Base-by-base conservation (phyloP, 2,113 vertebrate genomes). In the Suricata suricatta region DNA sequence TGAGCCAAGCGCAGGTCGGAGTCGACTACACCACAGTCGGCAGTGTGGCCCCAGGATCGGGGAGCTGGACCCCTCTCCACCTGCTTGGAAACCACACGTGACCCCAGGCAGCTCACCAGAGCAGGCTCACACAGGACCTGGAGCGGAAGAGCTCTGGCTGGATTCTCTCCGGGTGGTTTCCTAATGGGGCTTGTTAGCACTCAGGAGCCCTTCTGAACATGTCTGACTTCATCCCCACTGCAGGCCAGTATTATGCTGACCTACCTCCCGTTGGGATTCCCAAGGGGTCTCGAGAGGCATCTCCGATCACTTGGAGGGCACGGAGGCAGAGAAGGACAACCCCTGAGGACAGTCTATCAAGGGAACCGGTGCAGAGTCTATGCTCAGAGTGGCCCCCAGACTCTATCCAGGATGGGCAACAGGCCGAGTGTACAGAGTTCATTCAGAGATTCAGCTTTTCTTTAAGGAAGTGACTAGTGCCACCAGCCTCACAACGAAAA, bases 51-150 rank as follows among this genome's bases (percentile, higher is more conserved):
- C 63, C 21, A 3, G 64, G 2, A 10, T 16, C 27, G 2, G 25
- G 52, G 33, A 31, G 5, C 7, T 12, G 1, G 11, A 16, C 33
- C 1, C 23, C 57, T 60, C 29, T 69, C 27, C 5, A 52, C 21
- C 27, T 31, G 52, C 38, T 16, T 0, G 3, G 47, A 41, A 60
- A 23, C 27, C 2, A 3, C 1, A 25, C 19, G 0, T 2, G 1
- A 38, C 7, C 31, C 12, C 33, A 9, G 8, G 27, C 41, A 64
- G 27, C 44, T 41, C 27, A 0, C 6, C 63, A 69, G 50, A 19
- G 14, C 35, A 2, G 0, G 47, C 13, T 76, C 17, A 7, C 2
- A 3, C 23, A 10, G 3, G 71, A 31, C 57, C 69, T 19, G 83
- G 12, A 31, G 57, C 86, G 6, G 0, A 84, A 14, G 15, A 8